phyloP scores from a whole-genome alignment of 2,113 vertebrate species.

The Cochlearius cochlearius region DNA sequence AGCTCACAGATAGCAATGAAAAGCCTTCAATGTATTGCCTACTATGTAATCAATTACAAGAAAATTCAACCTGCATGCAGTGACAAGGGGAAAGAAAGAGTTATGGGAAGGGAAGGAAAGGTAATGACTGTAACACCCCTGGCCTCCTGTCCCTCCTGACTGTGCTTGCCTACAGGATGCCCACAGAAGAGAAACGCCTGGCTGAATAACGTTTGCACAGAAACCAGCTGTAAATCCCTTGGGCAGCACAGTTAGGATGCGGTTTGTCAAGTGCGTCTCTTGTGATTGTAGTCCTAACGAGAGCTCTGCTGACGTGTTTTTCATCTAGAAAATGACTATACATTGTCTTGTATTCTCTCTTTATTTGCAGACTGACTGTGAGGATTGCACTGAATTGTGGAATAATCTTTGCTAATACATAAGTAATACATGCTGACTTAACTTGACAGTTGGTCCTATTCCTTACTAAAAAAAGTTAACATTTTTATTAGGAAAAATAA shows the following conservation, averaged over 20 bases:
- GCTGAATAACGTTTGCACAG: background rate
- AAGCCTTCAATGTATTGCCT: background rate
- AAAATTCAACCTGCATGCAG: background rate
- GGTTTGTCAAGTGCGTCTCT: background rate
- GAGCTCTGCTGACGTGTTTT: background rate
- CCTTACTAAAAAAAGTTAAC: constrained; percentile 1
- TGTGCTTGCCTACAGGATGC: background rate
- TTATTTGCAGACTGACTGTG: background rate
- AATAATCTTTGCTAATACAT: constrained; percentile 36
- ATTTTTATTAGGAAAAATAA: constrained; percentile 49
- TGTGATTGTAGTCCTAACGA: background rate
- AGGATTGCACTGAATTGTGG: background rate
- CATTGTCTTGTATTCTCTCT: background rate
- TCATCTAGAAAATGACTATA: background rate
- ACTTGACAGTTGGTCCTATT: background rate
- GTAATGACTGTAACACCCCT: background rate
- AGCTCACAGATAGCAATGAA: background rate
- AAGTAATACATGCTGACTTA: constrained; percentile 42
- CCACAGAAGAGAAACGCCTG: background rate
- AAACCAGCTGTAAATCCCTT: background rate
- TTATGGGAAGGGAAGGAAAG: background rate
- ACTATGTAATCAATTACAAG: background rate
- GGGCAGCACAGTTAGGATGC: background rate
- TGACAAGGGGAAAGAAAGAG: background rate
- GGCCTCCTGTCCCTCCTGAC: background rate